Evolutionary conservation across 2,888 invertebrate species (phyloP), one percentile per base, ranked within the genome.

Genomic region (Platycheirus albimanus): DNA sequence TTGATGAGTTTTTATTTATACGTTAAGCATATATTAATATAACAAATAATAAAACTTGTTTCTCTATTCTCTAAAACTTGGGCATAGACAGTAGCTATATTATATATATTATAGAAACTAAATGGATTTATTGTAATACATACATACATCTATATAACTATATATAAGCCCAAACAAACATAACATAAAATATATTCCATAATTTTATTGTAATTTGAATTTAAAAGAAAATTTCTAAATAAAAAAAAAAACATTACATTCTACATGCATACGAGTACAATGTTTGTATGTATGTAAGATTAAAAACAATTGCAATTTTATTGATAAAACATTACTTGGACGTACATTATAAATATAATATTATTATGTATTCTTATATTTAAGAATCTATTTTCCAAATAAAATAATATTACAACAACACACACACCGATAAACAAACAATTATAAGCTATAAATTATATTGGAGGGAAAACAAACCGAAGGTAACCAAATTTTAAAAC

Each of bases 181-280:
- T 33, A 8, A 15, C 17, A 43, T 17, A 45, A 72, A 80, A 43
- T 70, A 70, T 83, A 83, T 77, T 78, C 78, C 83, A 83, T 83
- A 78, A 78, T 78, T 83, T 61, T 78, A 78, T 72, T 74, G 72
- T 78, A 74, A 69, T 83, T 81, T 78, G 52, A 78, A 83, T 69
- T 83, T 77, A 52, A 81, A 72, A 51, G 30, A 67, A 72, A 63
- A 70, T 47, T 20, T 56, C 43, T 67, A 19, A 66, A 49, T 38
- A 38, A 38, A 4, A 38, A 38, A 38, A 2, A 28, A 58, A 28
- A 28, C 13, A 17, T 1, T 54, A 58, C 36, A 54, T 52, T 67
- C 41, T 43, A 56, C 13, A 69, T 19, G 54, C 52, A 47, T n/a
- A n/a, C n/a, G n/a, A n/a, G n/a, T n/a, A n/a, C n/a, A n/a, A n/a